Evolutionary conservation across 2,113 vertebrate genomes (phyloP).

Genomic region (Plecturocebus donacophilus): DNA sequence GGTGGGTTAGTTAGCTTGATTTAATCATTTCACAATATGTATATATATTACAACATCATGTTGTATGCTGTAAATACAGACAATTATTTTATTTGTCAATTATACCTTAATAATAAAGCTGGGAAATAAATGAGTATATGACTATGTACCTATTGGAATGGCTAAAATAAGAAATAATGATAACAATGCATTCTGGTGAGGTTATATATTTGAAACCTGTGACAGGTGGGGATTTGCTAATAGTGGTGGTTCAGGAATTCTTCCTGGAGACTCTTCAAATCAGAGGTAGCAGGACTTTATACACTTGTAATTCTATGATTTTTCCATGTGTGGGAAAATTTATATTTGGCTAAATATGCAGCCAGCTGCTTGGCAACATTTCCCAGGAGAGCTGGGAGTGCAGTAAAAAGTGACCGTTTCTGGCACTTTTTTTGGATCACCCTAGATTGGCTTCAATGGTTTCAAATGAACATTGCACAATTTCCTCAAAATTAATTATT

Average conservation of each 20-base stretch:
- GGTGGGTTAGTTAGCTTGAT: neutral
- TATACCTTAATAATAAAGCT: neutral
- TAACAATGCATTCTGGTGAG: neutral
- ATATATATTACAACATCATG: neutral
- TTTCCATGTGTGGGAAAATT: conserved; percentile 16
- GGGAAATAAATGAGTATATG: neutral
- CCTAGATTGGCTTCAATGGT: neutral
- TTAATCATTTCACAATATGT: neutral
- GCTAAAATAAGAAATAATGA: neutral
- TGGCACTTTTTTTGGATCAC: neutral
- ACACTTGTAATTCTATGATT: neutral
- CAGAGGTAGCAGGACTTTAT: neutral
- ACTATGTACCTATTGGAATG: neutral
- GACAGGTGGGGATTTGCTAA: neutral
- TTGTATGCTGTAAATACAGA: neutral
- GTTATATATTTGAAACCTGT: neutral
- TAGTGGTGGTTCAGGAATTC: neutral
- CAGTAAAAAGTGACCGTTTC: conserved; percentile 15
- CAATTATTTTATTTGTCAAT: neutral
- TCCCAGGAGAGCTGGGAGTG: neutral
- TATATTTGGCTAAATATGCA: neutral
- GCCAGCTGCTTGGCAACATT: conserved; percentile 1
- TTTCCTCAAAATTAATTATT: neutral
- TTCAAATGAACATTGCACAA: neutral
- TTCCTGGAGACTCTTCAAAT: neutral